phyloP scores from a whole-genome alignment of 1,140 invertebrate genomes.

The Leptopilina boulardi region DNA sequence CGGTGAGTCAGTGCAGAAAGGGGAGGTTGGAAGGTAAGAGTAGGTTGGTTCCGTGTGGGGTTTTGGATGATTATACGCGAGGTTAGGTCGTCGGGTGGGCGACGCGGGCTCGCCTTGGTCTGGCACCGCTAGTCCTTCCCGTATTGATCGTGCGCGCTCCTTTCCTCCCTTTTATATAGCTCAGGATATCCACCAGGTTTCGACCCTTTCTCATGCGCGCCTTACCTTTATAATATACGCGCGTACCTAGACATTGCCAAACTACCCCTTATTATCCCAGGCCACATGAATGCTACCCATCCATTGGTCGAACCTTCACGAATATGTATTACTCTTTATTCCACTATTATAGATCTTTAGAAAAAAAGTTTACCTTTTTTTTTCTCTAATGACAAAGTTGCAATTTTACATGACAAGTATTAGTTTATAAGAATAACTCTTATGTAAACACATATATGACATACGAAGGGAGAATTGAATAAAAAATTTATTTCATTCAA shows the following conservation, averaged over 20 bases:
- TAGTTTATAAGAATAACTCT: too few relatives aligned
- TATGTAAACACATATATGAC: too few relatives aligned
- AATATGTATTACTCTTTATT: too few relatives aligned
- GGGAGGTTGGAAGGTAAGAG: conserved; percentile 59
- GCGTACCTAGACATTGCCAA: conserved; percentile 44
- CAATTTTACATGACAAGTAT: too few relatives aligned
- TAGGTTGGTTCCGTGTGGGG: conserved; percentile 64
- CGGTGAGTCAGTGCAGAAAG: conserved; percentile 46
- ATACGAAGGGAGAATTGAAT: too few relatives aligned
- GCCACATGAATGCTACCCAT: not conserved
- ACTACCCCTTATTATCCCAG: conserved; percentile 39
- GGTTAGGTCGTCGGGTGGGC: conserved; percentile 68
- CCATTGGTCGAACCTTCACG: not conserved
- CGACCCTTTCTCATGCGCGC: conserved; percentile 63
- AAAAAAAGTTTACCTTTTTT: too few relatives aligned
- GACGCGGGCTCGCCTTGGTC: conserved; percentile 71
- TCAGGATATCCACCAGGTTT: conserved; percentile 63
- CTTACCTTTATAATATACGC: conserved; percentile 47
- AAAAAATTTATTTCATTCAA: too few relatives aligned
- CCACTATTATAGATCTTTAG: too few relatives aligned
- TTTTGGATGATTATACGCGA: conserved; percentile 62
- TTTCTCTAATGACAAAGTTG: too few relatives aligned
- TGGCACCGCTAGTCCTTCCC: conserved; percentile 73
- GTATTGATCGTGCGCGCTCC: conserved; percentile 73
- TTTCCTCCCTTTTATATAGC: conserved; percentile 65